Evolutionary conservation across 2,113 vertebrate genomes (phyloP), one percentile per base, ranked within the genome.

Genomic region (Protobothrops mucrosquamatus): DNA sequence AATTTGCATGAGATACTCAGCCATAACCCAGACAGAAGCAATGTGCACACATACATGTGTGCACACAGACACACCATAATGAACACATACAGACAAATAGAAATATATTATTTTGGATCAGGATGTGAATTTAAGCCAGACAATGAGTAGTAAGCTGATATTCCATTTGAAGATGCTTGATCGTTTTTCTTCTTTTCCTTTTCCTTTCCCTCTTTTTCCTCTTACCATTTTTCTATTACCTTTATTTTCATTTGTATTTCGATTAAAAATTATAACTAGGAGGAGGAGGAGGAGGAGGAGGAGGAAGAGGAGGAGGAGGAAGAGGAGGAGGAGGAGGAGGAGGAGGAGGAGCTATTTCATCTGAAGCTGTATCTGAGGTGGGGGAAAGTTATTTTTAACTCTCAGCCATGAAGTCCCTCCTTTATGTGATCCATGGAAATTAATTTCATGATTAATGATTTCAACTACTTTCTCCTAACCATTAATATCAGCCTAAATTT

Each of bases 131-230:
- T 81, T 39, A 2, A 81, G 69, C n/a, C 34, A 81, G n/a, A 39
- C n/a, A 81, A 81, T 39, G n/a, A 74, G 2, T 39, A 39, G n/a
- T 39, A 74, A 74, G 1, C 59, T 93, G 85, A 55, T 34, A 52
- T 92, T 93, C 74, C 91, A 93, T 92, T 74, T 93, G 89, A 74
- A 74, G 14, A 6, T 6, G 14, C 34, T 74, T 74, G 64, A 18
- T 64, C 26, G 5, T 64, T 64, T 64, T 64, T 64, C 26, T 61
- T 29, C 59, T 69, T 0, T 23, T 29, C n/a, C 12, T 6, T 69
- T 69, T 69, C 11, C 29, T n/a, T 69, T 69, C 4, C 8, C 12
- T n/a, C 29, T 64, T 64, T 64, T 64, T n/a, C 29, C 61, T 64
- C 29, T 69, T 69, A 69, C 29, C 12, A n/a, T 69, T 69, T 69